These are phyloP conservation scores for Lycocerus yunnanus DNA, from an alignment of 2,888 invertebrate species.

Conservation along the genomic window DNA sequence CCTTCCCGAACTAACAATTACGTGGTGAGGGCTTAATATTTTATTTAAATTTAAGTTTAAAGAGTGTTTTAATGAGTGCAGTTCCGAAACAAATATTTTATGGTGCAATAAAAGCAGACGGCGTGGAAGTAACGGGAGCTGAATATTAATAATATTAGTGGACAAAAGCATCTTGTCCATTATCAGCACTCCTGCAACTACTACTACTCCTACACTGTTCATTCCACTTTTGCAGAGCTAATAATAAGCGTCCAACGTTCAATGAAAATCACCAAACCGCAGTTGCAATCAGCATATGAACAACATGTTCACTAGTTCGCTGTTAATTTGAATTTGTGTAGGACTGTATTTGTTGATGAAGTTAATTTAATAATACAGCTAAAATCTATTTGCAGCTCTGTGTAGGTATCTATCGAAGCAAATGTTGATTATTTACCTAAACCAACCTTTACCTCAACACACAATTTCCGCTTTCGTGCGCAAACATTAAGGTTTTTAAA, in stretches of 20 bases:
- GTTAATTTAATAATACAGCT: conserved; percentile 13
- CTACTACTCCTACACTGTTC: not conserved
- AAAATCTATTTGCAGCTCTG: conserved; percentile 5
- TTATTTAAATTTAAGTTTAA: conserved; percentile 7
- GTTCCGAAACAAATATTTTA: conserved; percentile 13
- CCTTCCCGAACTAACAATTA: not conserved
- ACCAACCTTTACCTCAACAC: not conserved
- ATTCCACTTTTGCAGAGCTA: conserved; percentile 4
- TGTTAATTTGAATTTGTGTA: conserved; percentile 12
- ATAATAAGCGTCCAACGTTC: conserved; percentile 8
- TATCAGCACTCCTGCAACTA: conserved; percentile 13
- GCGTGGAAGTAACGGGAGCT: conserved; percentile 8
- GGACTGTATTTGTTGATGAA: conserved; percentile 12
- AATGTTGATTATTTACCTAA: conserved; percentile 10
- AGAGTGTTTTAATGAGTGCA: not conserved
- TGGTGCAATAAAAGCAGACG: conserved; percentile 16
- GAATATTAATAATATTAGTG: conserved; percentile 18
- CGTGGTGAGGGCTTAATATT: not conserved
- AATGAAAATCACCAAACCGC: conserved; percentile 8
- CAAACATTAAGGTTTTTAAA: not conserved
- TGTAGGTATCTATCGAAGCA: not conserved
- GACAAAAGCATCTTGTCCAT: conserved; percentile 17
- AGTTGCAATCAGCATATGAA: conserved; percentile 20
- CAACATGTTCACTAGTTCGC: conserved; percentile 13
- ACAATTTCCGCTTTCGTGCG: not conserved